Evolutionary conservation across 2,797 vertebrate species (phyloP), one percentile per base, ranked within the genome.

Genomic region (Poeciliopsis paucimaculata): DNA sequence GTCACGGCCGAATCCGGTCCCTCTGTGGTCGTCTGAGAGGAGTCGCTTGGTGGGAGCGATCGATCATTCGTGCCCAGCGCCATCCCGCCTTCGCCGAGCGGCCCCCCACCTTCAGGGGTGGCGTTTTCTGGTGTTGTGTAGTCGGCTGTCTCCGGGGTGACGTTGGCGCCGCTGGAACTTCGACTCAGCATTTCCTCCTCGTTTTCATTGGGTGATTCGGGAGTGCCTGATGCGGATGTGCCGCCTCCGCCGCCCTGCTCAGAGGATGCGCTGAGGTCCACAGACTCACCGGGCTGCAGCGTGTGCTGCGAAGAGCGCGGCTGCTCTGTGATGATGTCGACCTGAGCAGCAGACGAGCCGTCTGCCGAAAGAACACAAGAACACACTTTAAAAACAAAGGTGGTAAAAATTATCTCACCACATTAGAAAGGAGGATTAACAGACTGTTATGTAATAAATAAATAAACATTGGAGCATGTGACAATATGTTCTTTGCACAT

Each of bases 11-110:
- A 99, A 89, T 99, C 98, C 0, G 98, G 98, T 18, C 98, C 98
- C 93, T 99, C 98, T 0, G 98, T 99, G 81, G 98, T 99, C 34
- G 98, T 99, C 93, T 99, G 98, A 80, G 98, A 99, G 82, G 98
- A 98, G 90, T 99, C 98, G 2, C 98, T 99, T 79, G 97, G 93
- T 1, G 98, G 97, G 1, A 98, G 97, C 0, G 98, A 99, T 76
- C 96, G 95, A 70, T 95, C 94, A 4, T 95, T 96, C 7, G 94
- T 87, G 60, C 89, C 71, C 0, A 91, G 78, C 45, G 90, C 82
- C 13, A 87, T 92, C 92, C 77, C 96, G 0, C 84, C 78, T 26
- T 88, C 90, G 74, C 93, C 97, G 87, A 92, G 93, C 88, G 90
- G 97, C 91, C 97, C 96, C 16, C 96, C 96, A 2, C 43, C 43